These are phyloP conservation scores for Petrophora chlorosata DNA, from an alignment of 2,888 invertebrate genomes.

Conservation along the genomic window DNA sequence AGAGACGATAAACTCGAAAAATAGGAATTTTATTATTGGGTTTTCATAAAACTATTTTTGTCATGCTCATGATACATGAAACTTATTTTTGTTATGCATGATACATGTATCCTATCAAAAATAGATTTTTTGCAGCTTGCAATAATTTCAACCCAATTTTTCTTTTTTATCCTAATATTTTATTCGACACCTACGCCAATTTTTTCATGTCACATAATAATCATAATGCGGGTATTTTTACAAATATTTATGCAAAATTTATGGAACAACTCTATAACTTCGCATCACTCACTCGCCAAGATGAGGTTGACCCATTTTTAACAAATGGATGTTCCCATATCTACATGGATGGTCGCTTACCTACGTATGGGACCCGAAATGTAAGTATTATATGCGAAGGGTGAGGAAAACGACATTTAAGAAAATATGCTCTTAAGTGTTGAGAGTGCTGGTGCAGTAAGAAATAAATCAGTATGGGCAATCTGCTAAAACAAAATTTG, in stretches of 20 bases:
- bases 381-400: conserved; percentile 47
- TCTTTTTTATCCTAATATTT: no score
- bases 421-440: conserved; percentile 41
- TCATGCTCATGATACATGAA: no score
- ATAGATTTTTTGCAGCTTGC: no score
- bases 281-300: conserved; percentile 1
- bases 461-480: conserved; percentile 10
- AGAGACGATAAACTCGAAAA: no score
- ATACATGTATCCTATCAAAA: no score
- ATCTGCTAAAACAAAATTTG: no score
- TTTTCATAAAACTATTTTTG: no score
- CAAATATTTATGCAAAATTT: neutral
- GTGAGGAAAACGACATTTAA: conserved; percentile 38
- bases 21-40: no score
- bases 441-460: conserved; percentile 26
- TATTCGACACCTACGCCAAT: no score
- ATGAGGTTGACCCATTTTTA: conserved; percentile 21
- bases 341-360: conserved; percentile 23
- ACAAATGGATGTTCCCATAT: conserved; percentile 24
- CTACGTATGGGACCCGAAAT: conserved; percentile 45
- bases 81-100: no score
- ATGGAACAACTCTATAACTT: neutral
- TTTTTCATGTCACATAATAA: no score
- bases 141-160: no score
- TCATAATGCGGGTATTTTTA: neutral